A percentile compares a stretch with the other conserved stretches of the same genome.
Evolutionary conservation across 2,113 vertebrate species (phyloP).

Genomic region (Vulpes vulpes): DNA sequence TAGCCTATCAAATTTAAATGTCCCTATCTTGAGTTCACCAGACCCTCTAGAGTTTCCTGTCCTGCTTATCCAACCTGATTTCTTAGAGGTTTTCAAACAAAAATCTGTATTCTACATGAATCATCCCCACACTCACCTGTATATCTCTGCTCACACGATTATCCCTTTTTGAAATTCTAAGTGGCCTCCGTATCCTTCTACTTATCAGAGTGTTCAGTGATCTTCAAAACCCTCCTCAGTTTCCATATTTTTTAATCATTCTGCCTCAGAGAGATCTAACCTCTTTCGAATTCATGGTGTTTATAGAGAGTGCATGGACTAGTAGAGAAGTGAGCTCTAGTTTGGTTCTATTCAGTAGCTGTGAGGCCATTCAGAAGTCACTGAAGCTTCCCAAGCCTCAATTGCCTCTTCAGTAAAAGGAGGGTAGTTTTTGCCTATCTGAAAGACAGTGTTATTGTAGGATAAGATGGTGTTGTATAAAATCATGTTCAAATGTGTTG

Average conservation of each 20-base stretch:
- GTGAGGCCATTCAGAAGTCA: background rate
- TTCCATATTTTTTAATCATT: background rate
- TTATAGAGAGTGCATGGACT: background rate
- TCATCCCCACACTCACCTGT: background rate
- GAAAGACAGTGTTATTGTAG: background rate
- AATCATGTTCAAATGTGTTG: background rate
- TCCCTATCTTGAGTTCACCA: background rate
- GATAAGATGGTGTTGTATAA: background rate
- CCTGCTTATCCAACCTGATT: background rate
- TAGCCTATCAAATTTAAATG: background rate
- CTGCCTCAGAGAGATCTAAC: background rate
- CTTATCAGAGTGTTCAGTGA: background rate
- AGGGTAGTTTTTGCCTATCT: background rate
- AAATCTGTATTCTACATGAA: background rate
- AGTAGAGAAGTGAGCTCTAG: background rate
- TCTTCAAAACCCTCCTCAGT: background rate
- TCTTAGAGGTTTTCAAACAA: background rate
- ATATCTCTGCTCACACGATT: background rate
- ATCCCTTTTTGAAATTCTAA: constrained; percentile 31
- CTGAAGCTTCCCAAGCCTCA: background rate
- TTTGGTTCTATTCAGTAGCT: background rate
- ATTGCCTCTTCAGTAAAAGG: background rate
- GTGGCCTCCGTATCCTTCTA: background rate
- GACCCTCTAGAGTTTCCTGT: background rate
- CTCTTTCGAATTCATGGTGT: constrained; percentile 5